Evolutionary conservation across 2,113 vertebrate species (phyloP).

Genomic region (Chloebia gouldiae): DNA sequence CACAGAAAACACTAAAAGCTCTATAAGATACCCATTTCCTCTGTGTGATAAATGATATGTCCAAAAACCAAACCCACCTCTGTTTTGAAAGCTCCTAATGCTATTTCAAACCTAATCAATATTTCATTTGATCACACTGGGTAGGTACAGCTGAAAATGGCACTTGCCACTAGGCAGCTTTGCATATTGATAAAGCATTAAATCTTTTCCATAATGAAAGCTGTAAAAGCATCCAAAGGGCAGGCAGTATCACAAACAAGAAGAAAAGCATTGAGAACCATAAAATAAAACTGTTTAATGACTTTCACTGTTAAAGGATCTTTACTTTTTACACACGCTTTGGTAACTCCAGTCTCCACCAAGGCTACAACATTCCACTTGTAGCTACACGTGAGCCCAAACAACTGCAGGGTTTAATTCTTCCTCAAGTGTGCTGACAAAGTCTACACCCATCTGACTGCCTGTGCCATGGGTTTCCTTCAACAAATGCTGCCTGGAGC

Average conservation of each 20-base stretch:
- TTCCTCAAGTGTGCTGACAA: neutral
- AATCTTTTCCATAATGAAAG: neutral
- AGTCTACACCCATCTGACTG: neutral
- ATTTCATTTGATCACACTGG: neutral
- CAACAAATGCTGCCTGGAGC: neutral
- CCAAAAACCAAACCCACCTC: neutral
- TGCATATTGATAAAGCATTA: neutral
- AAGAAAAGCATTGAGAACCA: neutral
- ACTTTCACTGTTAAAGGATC: neutral
- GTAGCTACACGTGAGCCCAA: rapidly evolving
- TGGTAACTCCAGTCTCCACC: neutral
- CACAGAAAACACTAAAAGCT: neutral
- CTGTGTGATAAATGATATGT: neutral
- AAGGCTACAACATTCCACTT: neutral
- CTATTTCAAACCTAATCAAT: neutral
- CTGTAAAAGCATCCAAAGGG: neutral
- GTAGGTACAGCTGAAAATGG: neutral
- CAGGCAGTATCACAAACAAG: neutral
- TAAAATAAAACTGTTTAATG: neutral
- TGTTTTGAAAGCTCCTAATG: neutral
- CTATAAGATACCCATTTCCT: neutral
- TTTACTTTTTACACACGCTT: neutral
- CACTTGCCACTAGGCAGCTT: neutral
- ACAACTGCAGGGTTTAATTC: neutral
- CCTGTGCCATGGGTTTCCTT: rapidly evolving